Evolutionary conservation across 2,797 vertebrate genomes (phyloP), one percentile per base, ranked within the genome.

Genomic region (Eulemur mongoz): DNA sequence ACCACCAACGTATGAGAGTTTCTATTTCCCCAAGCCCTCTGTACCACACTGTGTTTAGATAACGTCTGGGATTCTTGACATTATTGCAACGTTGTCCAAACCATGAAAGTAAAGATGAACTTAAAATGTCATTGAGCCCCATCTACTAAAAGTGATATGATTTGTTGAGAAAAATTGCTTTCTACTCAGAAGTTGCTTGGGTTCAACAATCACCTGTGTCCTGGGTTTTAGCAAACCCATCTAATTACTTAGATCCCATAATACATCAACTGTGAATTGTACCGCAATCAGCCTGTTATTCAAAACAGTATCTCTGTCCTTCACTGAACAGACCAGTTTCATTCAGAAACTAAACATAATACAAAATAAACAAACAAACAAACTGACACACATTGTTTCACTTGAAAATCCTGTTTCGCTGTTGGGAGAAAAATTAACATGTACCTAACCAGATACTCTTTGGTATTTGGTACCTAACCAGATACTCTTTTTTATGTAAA

Each of bases 361-460:
- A 93, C 23, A 57, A 23, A 57, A 23, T 23, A 57, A 57, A 54
- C 20, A 43, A 85, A 76, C 11, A 69, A 75, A 8, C 32, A 90
- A 86, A 89, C 27, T 18, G 32, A 90, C 27, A n/a, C 5, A 90
- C 27, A n/a, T 7, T 61, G 38, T 91, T 93, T 86, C 45, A 73
- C 59, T 81, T 92, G 78, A 93, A 96, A 95, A 73, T 94, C 67
- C 50, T 87, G 52, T 91, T 80, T 93, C 72, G 35, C 50, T 90
- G 7, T 32, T 43, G 67, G 48, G 23, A 79, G 43, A 86, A 81
- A 96, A 95, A 91, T 76, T 72, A 89, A 93, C 38, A 65, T 27
- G 57, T 15, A 83, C 86, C 17, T 89, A 86, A 73, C 38, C 52
- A 65, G 50, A 32, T 54, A 32, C 27, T 75, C 23, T 91, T 54